Conservation (phyloP, 2,888 invertebrate genomes). For the Ectemnius lituratus region DNA sequence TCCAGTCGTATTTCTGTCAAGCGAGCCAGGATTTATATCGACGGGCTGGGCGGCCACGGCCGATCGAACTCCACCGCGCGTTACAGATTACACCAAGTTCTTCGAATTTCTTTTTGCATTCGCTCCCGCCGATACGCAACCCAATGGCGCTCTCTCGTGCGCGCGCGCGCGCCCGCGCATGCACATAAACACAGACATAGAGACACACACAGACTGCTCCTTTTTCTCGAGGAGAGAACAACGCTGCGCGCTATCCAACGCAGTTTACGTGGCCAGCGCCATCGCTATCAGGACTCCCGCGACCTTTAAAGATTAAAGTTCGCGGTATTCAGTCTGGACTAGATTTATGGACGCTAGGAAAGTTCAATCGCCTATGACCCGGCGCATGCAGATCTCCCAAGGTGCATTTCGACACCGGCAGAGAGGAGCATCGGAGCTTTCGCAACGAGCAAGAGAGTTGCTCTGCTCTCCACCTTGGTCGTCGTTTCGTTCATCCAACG, state of each 20-base stretch:
- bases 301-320: slow-evolving; percentile 77
- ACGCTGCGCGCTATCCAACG: slow-evolving; percentile 20
- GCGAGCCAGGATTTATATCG: slow-evolving; percentile 30
- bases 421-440: neutral
- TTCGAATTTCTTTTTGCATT: slow-evolving; percentile 21
- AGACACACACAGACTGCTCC: slow-evolving; percentile 23
- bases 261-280: slow-evolving; percentile 14
- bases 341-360: slow-evolving; percentile 69
- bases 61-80: neutral
- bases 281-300: slow-evolving; percentile 63
- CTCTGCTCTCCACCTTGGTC: neutral
- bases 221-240: slow-evolving; percentile 41
- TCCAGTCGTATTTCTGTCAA: slow-evolving; percentile 23
- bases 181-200: neutral
- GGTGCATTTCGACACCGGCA: slow-evolving; percentile 37
- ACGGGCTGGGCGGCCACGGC: neutral
- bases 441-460: neutral
- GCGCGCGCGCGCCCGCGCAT: too few species aligned
- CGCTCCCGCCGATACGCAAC: neutral
- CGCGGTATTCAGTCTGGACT: slow-evolving; percentile 72
- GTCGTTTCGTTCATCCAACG: neutral
- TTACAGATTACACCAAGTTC: slow-evolving; percentile 22
- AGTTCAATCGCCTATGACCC: slow-evolving; percentile 69
- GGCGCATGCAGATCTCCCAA: slow-evolving; percentile 33
- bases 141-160: neutral